phyloP scores from a whole-genome alignment of 2,888 invertebrate genomes.

The Baronia brevicornis region DNA sequence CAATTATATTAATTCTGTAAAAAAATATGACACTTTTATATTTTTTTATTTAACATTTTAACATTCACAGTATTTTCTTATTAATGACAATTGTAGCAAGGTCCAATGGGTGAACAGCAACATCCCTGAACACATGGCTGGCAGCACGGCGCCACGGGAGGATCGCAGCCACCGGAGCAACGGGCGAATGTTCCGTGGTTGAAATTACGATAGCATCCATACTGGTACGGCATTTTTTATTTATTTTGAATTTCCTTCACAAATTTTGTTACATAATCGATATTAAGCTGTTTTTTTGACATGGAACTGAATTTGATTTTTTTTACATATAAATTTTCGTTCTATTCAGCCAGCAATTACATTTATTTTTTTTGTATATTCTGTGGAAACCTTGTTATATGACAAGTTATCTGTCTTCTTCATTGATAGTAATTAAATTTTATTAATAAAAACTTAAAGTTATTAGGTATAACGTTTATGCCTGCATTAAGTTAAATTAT shows the following conservation, averaged over 20 bases:
- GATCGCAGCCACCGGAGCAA: slow-evolving; percentile 46
- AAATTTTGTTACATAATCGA: not conserved
- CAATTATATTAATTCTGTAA: too few species aligned
- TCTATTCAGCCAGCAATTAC: too few species aligned
- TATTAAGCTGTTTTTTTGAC: too few species aligned
- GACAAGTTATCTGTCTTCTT: too few species aligned
- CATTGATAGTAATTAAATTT: too few species aligned
- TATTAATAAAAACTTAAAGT: too few species aligned
- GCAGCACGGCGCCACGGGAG: slow-evolving; percentile 20
- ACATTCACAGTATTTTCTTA: slow-evolving; percentile 1
- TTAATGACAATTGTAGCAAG: slow-evolving; percentile 41
- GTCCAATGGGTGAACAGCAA: slow-evolving; percentile 38
- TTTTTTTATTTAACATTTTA: too few species aligned
- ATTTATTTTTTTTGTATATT: too few species aligned
- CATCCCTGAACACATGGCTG: slow-evolving; percentile 24
- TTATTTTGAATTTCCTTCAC: not conserved
- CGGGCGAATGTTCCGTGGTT: slow-evolving; percentile 47
- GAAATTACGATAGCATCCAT: slow-evolving; percentile 52
- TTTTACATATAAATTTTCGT: not conserved
- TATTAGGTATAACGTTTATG: too few species aligned
- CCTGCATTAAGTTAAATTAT: too few species aligned
- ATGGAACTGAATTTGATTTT: not conserved
- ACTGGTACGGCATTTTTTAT: slow-evolving; percentile 38
- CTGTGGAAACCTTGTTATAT: too few species aligned
- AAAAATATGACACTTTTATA: too few species aligned